Evolutionary conservation across 2,797 vertebrate species (phyloP).

Genomic region (Trichosurus vulpecula): DNA sequence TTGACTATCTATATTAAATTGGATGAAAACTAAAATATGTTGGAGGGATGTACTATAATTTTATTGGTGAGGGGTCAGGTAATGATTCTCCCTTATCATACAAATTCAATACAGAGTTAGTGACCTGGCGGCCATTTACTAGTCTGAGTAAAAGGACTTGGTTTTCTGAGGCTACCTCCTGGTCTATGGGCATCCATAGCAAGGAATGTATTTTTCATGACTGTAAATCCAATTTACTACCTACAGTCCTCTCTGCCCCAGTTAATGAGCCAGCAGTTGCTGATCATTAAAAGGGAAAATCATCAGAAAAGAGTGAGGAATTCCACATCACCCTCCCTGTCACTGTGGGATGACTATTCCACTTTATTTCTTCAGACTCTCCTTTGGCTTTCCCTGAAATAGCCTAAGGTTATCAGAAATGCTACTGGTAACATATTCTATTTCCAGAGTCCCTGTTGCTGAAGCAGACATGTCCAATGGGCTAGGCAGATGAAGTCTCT

Average conservation of each 20-base stretch:
- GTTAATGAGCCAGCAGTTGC: not conserved
- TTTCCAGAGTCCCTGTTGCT: not conserved
- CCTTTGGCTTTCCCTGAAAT: not conserved
- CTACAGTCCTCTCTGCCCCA: not conserved
- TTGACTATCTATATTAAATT: constrained; percentile 55
- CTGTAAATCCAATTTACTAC: not conserved
- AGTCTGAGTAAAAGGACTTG: not conserved
- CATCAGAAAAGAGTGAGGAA: not conserved
- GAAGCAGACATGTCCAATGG: not conserved
- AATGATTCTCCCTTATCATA: constrained; percentile 20
- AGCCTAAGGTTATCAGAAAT: constrained; percentile 3
- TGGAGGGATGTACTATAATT: constrained; percentile 41
- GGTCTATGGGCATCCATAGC: not conserved
- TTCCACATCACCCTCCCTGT: not conserved
- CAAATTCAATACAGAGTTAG: constrained; percentile 37
- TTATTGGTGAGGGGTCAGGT: constrained; percentile 20
- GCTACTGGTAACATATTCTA: not conserved
- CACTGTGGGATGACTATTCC: not conserved
- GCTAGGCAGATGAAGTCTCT: not conserved
- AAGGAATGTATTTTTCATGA: constrained; percentile 24
- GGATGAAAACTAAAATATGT: constrained; percentile 51
- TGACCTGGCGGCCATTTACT: constrained; percentile 6
- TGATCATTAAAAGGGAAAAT: not conserved
- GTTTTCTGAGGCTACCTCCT: not conserved
- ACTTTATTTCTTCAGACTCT: not conserved